Percentiles rank a stretch among this genome's conserved stretches.
Evolutionary conservation across 53 echinoderm and acorn worm genomes (phyloP).

Genomic region (Pentamera pediparva): DNA sequence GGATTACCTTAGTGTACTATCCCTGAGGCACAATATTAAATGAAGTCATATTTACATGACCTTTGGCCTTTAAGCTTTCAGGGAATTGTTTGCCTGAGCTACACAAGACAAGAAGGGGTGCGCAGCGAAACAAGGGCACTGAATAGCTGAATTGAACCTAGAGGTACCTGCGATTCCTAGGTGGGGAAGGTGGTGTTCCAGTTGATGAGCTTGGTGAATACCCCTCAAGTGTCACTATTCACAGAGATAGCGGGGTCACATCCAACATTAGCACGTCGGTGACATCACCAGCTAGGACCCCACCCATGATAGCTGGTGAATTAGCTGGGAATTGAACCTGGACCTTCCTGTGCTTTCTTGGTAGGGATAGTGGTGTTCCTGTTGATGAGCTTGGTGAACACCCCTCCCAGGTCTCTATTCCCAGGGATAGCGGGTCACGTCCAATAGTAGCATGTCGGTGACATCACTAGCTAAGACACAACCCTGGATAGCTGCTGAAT

Average conservation of each 20-base stretch:
- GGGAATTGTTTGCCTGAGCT: too few species aligned
- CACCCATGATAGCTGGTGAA: too few species aligned
- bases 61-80: too few species aligned
- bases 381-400: constrained; percentile 96
- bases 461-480: constrained; percentile 95
- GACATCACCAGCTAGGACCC: constrained; percentile 94
- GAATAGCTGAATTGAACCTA: too few species aligned
- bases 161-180: constrained; percentile 98
- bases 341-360: constrained; percentile 86
- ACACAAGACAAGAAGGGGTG: too few species aligned
- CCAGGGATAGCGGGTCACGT: constrained; percentile 91
- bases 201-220: constrained; percentile 96
- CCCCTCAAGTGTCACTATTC: constrained; percentile 98
- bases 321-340: too few species aligned
- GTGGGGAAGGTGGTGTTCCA: constrained; percentile 98
- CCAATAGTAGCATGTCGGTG: constrained; percentile 89
- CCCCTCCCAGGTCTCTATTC: constrained; percentile 98
- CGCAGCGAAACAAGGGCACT: too few species aligned
- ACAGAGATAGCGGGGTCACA: constrained; percentile 90
- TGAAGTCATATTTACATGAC: too few species aligned
- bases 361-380: constrained; percentile 99
- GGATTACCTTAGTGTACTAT: too few species aligned
- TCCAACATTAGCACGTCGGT: constrained; percentile 94
- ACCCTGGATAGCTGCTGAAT: constrained; percentile 97
- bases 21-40: too few species aligned